Conservation (phyloP, 2,797 vertebrate genomes). For the Catostomus latipinnis region DNA sequence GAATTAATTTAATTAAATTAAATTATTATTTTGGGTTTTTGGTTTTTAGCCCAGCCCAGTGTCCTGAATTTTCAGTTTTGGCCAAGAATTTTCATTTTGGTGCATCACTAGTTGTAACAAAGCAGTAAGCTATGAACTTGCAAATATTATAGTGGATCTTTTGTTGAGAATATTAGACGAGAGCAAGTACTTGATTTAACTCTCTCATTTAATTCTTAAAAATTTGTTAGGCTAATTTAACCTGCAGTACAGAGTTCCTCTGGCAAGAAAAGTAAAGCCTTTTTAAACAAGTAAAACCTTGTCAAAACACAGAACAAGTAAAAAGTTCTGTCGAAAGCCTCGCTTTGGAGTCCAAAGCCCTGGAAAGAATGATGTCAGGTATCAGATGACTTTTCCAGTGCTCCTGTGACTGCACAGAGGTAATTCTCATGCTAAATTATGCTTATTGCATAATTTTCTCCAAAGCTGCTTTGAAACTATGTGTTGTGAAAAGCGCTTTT, state of each 20-base stretch:
- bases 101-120: too few relatives aligned
- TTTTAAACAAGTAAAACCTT: constrained; percentile 8
- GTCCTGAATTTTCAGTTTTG: too few relatives aligned
- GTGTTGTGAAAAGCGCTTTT: too few relatives aligned
- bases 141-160: too few relatives aligned
- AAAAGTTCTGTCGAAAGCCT: background rate
- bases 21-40: too few relatives aligned
- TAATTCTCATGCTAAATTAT: constrained; percentile 12
- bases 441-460: too few relatives aligned
- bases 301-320: constrained; percentile 13
- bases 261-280: background rate
- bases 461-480: too few relatives aligned
- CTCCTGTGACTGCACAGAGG: background rate
- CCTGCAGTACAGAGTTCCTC: background rate
- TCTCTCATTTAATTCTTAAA: background rate
- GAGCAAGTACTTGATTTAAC: background rate
- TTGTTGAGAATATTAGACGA: too few relatives aligned
- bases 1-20: too few relatives aligned
- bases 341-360: constrained; percentile 22
- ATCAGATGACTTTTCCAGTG: constrained; percentile 31
- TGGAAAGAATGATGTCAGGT: constrained; percentile 26
- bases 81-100: too few relatives aligned
- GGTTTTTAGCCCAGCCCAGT: too few relatives aligned
- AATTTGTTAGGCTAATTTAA: background rate
- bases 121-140: too few relatives aligned